These are phyloP conservation scores for Origma solitaria DNA, from an alignment of 2,113 vertebrate genomes.

Conservation along the genomic window DNA sequence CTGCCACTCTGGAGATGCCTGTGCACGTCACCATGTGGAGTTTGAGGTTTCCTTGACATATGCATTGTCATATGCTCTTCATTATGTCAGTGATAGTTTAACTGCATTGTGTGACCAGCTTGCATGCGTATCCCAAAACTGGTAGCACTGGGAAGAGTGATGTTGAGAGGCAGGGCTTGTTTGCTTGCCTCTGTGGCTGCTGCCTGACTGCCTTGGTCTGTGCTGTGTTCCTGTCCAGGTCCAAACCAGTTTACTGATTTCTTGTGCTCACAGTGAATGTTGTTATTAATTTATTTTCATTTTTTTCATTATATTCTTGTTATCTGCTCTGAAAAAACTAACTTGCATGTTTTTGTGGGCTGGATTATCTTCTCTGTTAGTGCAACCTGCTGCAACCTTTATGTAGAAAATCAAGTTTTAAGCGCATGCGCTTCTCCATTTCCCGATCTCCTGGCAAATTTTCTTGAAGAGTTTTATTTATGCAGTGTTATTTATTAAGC, in stretches of 20 bases:
- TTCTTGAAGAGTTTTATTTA: not conserved
- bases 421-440: not conserved
- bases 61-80: not conserved
- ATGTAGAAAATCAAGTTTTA: not conserved
- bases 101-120: not conserved
- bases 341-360: not conserved
- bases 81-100: not conserved
- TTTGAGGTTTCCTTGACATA: not conserved
- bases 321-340: not conserved
- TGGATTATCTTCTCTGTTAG: not conserved
- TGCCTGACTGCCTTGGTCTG: not conserved
- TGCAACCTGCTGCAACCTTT: not conserved
- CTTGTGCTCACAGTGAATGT: not conserved
- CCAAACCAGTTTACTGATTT: not conserved
- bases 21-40: not conserved
- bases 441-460: not conserved
- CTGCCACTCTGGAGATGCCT: not conserved
- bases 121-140: not conserved
- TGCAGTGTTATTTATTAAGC: not conserved
- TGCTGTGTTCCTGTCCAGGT: not conserved
- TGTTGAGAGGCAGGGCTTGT: not conserved
- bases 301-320: not conserved
- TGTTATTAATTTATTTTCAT: not conserved
- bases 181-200: not conserved
- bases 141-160: not conserved